Conservation (phyloP, 2,888 invertebrate species). For the Arenicola marina region DNA sequence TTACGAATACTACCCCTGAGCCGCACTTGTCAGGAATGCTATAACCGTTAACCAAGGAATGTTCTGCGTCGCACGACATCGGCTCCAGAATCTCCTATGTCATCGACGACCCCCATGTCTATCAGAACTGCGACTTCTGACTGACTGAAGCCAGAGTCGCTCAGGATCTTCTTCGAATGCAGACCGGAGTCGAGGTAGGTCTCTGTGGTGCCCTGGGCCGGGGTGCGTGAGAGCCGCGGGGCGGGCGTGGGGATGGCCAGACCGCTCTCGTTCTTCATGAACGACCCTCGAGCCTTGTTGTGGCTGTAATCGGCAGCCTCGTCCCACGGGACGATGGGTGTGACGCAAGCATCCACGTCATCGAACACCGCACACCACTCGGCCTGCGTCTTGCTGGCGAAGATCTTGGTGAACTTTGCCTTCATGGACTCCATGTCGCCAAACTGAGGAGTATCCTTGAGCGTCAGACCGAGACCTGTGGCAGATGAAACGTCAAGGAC, state of each 20-base stretch:
- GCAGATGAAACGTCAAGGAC: background rate
- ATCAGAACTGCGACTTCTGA: too few species aligned
- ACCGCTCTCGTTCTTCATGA: slow-evolving; percentile 61
- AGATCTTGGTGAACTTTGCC: slow-evolving; percentile 69
- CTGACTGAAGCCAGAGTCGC: too few species aligned
- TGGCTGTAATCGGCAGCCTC: slow-evolving; percentile 75
- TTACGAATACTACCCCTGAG: too few species aligned
- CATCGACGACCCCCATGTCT: too few species aligned
- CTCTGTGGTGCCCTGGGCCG: slow-evolving; percentile 68
- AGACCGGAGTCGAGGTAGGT: too few species aligned
- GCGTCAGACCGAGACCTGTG: slow-evolving; percentile 49
- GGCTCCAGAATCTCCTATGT: too few species aligned
- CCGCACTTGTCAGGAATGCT: too few species aligned
- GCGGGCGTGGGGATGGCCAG: slow-evolving; percentile 77
- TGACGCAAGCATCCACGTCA: slow-evolving; percentile 87
- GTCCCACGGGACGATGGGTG: slow-evolving; percentile 80
- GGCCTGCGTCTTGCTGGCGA: slow-evolving; percentile 78
- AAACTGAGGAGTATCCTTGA: slow-evolving; percentile 67
- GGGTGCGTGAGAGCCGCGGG: slow-evolving; percentile 72
- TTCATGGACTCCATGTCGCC: slow-evolving; percentile 64
- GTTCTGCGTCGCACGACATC: too few species aligned
- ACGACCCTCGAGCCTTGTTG: slow-evolving; percentile 70
- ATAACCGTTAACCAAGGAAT: too few species aligned
- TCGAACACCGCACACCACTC: slow-evolving; percentile 74
- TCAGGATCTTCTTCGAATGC: too few species aligned